Base-by-base conservation (phyloP, 2,113 vertebrate genomes). In the Campylomormyrus tamandua region DNA sequence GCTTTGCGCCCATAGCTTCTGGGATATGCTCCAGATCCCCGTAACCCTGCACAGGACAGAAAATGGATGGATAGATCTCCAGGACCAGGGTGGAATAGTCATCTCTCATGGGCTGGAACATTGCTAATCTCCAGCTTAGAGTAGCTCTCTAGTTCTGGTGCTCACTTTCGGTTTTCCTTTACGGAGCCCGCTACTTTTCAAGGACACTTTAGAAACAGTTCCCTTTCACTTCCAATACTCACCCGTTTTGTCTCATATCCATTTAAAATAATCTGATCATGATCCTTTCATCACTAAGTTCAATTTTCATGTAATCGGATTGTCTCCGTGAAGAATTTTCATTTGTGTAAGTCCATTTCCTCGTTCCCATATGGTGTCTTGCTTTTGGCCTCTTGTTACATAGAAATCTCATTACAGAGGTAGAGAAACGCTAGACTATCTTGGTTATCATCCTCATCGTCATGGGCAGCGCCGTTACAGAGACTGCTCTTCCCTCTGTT, bases 291-390 rank as follows among this genome's bases (percentile, higher is more conserved):
- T 50, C 46, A 50, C 83, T 27, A 50, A 86, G n/a, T 87, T 53
- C 50, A 87, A 24, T 87, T 87, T 53, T 17, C 48, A 50, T 15
- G 27, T 87, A 87, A 87, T 87, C 2, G 4, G 8, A 87, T 87
- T 87, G 9, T 35, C 27, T 56, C 27, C 0, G 27, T 87, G 17
- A 50, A 50, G 84, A 53, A 31, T 31, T 50, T 86, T 86, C 24
- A 87, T 53, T 87, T 87, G 8, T 48, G 42, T n/a, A 48, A 84
- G 83, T 87, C 85, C 85, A 87, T 87, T 87, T 87, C 27, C 85
- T 56, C 31, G 1, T 48, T 31, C 85, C 21, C 11, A 86, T 42
- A 49, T 27, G 46, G 27, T 17, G 45, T 13, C 48, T 48, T 50
- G 27, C 50, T 87, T 21, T 50, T 7, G 27, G 85, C 21, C n/a